phyloP scores from a whole-genome alignment of 1,140 invertebrate species.

The Trichogramma pretiosum region DNA sequence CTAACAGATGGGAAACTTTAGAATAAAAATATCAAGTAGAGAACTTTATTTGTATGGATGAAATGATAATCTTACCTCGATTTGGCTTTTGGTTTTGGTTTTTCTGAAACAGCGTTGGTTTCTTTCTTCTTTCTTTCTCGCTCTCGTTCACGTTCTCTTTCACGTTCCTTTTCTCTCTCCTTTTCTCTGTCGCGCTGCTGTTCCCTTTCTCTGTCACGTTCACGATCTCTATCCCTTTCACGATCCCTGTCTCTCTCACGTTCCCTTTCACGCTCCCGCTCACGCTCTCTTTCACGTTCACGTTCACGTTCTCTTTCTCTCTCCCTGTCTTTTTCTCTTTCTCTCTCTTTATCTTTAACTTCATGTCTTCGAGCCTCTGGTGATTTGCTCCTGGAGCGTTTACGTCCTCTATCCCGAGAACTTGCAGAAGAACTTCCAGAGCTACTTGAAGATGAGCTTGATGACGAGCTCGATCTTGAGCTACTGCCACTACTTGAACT shows the following conservation, averaged over 20 bases:
- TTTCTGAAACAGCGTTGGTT: constrained; percentile 51
- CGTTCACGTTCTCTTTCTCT: constrained; percentile 35
- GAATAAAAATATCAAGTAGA: not conserved
- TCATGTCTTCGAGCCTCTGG: constrained; percentile 43
- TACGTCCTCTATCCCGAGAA: constrained; percentile 43
- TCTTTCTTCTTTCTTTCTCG: constrained; percentile 47
- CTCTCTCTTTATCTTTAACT: constrained; percentile 47
- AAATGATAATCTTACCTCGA: constrained; percentile 41
- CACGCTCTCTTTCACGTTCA: constrained; percentile 39
- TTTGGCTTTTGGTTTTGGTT: constrained; percentile 48
- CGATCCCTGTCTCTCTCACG: constrained; percentile 36
- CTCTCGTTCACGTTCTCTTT: constrained; percentile 16
- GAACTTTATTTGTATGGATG: not conserved
- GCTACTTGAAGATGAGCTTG: constrained; percentile 58
- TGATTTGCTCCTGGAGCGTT: constrained; percentile 44
- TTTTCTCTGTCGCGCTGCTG: constrained; percentile 42
- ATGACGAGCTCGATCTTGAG: constrained; percentile 63
- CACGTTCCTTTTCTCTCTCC: constrained; percentile 24
- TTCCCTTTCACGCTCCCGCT: constrained; percentile 38
- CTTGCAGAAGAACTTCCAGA: constrained; percentile 57
- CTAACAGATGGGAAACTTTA: too few species aligned
- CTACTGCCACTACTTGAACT: constrained; percentile 50
- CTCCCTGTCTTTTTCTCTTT: constrained; percentile 46
- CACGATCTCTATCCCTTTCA: constrained; percentile 25
- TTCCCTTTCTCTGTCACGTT: constrained; percentile 41